These are phyloP conservation scores for Rhabditoides inermis DNA, from an alignment of 2,888 invertebrate genomes.

Conservation along the genomic window DNA sequence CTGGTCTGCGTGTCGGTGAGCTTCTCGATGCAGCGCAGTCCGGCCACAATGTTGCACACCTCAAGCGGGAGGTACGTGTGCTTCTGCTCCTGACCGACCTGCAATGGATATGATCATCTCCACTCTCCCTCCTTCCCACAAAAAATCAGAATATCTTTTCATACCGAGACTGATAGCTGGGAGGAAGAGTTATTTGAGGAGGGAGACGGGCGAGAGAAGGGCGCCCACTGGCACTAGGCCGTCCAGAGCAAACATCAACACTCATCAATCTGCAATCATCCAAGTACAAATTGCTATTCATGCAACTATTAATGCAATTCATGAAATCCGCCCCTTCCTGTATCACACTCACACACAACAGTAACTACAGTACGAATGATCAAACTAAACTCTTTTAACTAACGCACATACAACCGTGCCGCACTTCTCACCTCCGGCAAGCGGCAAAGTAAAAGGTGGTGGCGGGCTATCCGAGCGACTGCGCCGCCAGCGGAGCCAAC, in stretches of 20 bases:
- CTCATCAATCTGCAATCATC: background rate
- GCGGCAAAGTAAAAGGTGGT: too few species aligned
- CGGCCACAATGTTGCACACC: constrained; percentile 97
- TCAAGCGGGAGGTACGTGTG: constrained; percentile 97
- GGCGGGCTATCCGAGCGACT: too few species aligned
- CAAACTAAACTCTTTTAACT: too few species aligned
- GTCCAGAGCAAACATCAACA: constrained; percentile 14
- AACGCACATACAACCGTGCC: too few species aligned
- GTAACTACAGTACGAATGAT: too few species aligned
- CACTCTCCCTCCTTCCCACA: too few species aligned
- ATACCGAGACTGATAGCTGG: constrained; percentile 42
- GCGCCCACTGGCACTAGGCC: constrained; percentile 49
- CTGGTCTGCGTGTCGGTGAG: constrained; percentile 99
- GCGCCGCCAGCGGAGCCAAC: too few species aligned
- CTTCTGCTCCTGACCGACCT: constrained; percentile 99
- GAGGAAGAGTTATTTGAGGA: constrained; percentile 48
- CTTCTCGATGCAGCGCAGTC: constrained; percentile 97
- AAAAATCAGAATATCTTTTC: background rate
- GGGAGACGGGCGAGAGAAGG: constrained; percentile 43
- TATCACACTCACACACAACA: too few species aligned
- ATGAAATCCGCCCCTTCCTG: too few species aligned
- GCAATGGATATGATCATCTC: too few species aligned
- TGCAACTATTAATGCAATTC: too few species aligned
- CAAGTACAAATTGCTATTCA: background rate
- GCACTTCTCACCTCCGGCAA: too few species aligned